A percentile compares a stretch with the other conserved stretches of the same genome.
Conservation (phyloP, 2,797 vertebrate genomes). For the Paedocypris micromegethes region DNA sequence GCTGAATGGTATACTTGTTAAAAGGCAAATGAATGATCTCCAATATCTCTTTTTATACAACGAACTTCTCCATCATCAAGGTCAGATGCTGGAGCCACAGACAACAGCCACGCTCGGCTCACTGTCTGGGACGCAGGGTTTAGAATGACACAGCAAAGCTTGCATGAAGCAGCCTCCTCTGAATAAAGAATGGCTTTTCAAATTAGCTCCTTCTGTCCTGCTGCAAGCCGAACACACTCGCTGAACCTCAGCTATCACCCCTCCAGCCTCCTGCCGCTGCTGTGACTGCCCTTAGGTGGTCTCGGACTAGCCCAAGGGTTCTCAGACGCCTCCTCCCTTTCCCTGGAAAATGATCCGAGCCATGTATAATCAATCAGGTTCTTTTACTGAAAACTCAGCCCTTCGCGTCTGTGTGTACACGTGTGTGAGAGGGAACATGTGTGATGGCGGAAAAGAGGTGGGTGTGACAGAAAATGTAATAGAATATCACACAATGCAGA, state of each 20-base stretch:
- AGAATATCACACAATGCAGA: conserved; percentile 22
- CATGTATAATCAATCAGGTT: conserved; percentile 43
- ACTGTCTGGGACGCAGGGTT: conserved; percentile 25
- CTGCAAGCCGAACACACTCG: conserved; percentile 3
- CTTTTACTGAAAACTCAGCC: conserved; percentile 43
- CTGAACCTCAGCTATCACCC: conserved; percentile 6
- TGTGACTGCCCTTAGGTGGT: background rate
- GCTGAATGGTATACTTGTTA: too few species aligned
- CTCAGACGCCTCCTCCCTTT: conserved; percentile 33
- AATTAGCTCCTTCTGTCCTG: conserved; percentile 4
- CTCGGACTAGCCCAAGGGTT: conserved; percentile 22
- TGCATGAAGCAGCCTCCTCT: conserved; percentile 23
- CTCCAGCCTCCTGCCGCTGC: conserved; percentile 1
- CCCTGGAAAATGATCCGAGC: conserved; percentile 39
- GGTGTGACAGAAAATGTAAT: conserved; percentile 16
- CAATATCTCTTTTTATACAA: conserved; percentile 9
- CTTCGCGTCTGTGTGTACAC: conserved; percentile 15
- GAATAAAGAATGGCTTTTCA: conserved; percentile 36
- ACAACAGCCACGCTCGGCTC: conserved; percentile 27
- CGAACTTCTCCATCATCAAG: conserved; percentile 35
- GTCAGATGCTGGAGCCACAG: conserved; percentile 36
- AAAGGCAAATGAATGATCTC: conserved; percentile 3
- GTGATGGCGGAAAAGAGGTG: conserved; percentile 4
- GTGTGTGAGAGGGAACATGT: conserved; percentile 13
- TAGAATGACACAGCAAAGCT: conserved; percentile 45